These are phyloP conservation scores for Octonoba sinensis DNA, from an alignment of 2,888 invertebrate genomes.

Conservation along the genomic window DNA sequence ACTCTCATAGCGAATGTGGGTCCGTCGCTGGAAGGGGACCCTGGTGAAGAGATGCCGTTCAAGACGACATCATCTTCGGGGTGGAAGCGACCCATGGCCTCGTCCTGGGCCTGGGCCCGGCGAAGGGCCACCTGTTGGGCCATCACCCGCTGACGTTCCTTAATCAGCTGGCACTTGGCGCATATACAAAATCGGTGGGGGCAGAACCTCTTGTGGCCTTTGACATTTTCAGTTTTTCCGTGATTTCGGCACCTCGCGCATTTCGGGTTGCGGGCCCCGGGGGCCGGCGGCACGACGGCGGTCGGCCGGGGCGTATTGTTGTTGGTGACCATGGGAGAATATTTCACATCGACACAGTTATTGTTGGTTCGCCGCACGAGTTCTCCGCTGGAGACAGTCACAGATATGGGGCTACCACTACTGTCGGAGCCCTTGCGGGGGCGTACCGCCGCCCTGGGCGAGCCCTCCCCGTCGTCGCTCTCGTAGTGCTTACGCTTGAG, in stretches of 20 bases:
- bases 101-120: slow-evolving; percentile 72
- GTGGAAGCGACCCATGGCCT: slow-evolving; percentile 29
- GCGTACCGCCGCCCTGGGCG: not conserved
- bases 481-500: not conserved
- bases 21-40: slow-evolving; percentile 25
- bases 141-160: slow-evolving; percentile 78
- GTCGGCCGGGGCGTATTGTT: slow-evolving; percentile 8
- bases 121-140: slow-evolving; percentile 78
- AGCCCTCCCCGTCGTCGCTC: slow-evolving; percentile 2
- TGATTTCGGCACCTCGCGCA: slow-evolving; percentile 82
- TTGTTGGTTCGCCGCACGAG: slow-evolving; percentile 9
- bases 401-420: slow-evolving; percentile 24
- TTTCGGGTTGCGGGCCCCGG: slow-evolving; percentile 74
- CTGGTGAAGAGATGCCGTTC: not conserved
- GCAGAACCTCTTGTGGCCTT: slow-evolving; percentile 87
- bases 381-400: slow-evolving; percentile 46
- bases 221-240: slow-evolving; percentile 86
- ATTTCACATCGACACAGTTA: no score
- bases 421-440: not conserved
- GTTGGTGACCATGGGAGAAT: not conserved
- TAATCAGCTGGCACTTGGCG: slow-evolving; percentile 84
- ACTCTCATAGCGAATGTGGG: slow-evolving; percentile 8
- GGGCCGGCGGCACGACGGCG: slow-evolving; percentile 8
- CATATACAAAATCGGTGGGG: slow-evolving; percentile 88
- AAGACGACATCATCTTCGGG: slow-evolving; percentile 21